Evolutionary conservation across 2,888 invertebrate genomes (phyloP).

Genomic region (Chymomyza caudatula): DNA sequence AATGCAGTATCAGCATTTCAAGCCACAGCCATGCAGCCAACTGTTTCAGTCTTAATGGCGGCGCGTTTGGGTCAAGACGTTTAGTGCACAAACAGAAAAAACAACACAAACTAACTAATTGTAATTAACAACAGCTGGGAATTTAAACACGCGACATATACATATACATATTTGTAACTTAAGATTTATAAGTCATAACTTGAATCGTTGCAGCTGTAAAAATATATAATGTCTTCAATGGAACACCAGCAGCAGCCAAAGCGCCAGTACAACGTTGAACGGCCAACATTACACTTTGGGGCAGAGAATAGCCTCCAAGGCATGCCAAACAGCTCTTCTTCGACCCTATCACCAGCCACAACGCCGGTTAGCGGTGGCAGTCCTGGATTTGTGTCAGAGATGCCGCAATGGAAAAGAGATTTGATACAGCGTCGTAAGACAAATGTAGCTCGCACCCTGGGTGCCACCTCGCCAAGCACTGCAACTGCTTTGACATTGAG

Average conservation of each 20-base stretch:
- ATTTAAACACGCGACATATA: constrained; percentile 36
- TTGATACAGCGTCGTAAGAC: constrained; percentile 84
- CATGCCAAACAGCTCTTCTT: constrained; percentile 8
- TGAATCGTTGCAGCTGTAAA: not conserved
- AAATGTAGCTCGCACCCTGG: constrained; percentile 75
- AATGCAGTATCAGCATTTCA: constrained; percentile 10
- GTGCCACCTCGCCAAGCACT: constrained; percentile 33
- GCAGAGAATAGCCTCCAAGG: constrained; percentile 10
- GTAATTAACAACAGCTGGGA: constrained; percentile 40
- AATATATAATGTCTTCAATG: constrained; percentile 39
- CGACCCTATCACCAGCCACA: constrained; percentile 9
- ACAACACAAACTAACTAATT: constrained; percentile 32
- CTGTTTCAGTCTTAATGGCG: constrained; percentile 42
- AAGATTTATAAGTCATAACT: constrained; percentile 6
- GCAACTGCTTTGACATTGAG: constrained; percentile 1
- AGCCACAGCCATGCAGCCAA: constrained; percentile 9
- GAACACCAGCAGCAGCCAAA: constrained; percentile 21
- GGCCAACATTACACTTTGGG: constrained; percentile 28
- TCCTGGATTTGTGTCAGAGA: constrained; percentile 66
- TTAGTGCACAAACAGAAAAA: not conserved
- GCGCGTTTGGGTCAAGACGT: constrained; percentile 55
- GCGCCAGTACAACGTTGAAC: constrained; percentile 12
- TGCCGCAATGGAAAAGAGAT: constrained; percentile 92
- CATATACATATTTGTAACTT: too few species aligned
- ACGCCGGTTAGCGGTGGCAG: constrained; percentile 21